Base-by-base conservation (phyloP, 2,888 invertebrate genomes). In the Drosophila ochracea region DNA sequence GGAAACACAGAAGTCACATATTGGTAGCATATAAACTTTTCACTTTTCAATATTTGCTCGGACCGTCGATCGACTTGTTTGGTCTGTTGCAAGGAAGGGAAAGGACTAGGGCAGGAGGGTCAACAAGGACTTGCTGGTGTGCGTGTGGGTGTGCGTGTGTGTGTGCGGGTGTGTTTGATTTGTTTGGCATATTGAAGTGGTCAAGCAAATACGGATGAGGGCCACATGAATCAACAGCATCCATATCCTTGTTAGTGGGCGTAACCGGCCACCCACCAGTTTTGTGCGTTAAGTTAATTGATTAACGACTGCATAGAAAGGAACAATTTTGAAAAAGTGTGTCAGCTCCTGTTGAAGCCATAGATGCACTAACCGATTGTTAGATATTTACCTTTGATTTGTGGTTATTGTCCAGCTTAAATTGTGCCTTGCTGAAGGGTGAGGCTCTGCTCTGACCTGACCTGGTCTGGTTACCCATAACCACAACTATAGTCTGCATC, bases 131-230 rank as follows among this genome's bases (percentile, higher is more conserved):
- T 21, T 49, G 57, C 41, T 41, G 33, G 54, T 41, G 35, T 33
- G 67, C 43, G 78, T 71, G 69, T 84, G 84, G 61, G 58, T 88
- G 53, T n/a, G 35, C 30, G 67, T 84, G 84, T 62, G 58, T 88
- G 53, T n/a, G 35, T 33, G 67, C 57, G 78, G 73, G 69, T 84
- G 84, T 62, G 58, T 88, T 86, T 84, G 89, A 90, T 90, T 88
- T 85, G 79, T 82, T 89, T 92, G 91, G 91, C 91, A 92, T 92
- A 91, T 92, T 92, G 91, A 92, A 92, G 91, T 92, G 91, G 91
- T 92, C 92, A 92, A 79, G 75, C 79, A 74, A 64, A 79, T 76
- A 64, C 57, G 50, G 30, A 59, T 37, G 43, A 78, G 70, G 69
- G 73, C 52, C 68, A 69, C 73, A 71, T 76, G 74, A 79, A 79